Percentiles rank a stretch among this genome's conserved stretches.
phyloP scores from a whole-genome alignment of 2,888 invertebrate genomes.

The Lasioglossum calceatum region DNA sequence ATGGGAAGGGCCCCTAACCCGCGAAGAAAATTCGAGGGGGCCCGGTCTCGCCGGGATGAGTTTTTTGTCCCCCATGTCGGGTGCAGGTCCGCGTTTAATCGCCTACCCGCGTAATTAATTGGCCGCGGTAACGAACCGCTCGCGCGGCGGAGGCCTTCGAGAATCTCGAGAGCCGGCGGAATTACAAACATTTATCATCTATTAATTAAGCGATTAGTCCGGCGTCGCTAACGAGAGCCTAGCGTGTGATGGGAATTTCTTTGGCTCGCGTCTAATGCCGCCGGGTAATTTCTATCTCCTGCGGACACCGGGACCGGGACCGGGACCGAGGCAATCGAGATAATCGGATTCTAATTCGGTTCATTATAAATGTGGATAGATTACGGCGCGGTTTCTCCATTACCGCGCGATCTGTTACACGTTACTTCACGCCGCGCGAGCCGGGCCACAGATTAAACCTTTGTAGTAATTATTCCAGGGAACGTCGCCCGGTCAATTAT shows the following conservation, averaged over 20 bases:
- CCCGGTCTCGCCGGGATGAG: constrained; percentile 25
- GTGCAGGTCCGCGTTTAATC: constrained; percentile 54
- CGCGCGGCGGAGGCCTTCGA: constrained; percentile 37
- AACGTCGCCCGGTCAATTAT: background rate
- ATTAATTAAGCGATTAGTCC: constrained; percentile 77
- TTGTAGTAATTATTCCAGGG: constrained; percentile 9
- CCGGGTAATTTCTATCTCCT: constrained; percentile 53
- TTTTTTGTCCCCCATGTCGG: constrained; percentile 26
- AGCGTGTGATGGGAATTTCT: constrained; percentile 63
- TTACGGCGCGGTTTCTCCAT: constrained; percentile 42
- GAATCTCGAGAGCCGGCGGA: constrained; percentile 43
- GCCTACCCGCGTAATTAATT: constrained; percentile 66
- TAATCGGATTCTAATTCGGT: constrained; percentile 56
- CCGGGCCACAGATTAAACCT: constrained; percentile 11
- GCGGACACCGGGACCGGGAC: constrained; percentile 3
- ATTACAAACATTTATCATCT: constrained; percentile 74
- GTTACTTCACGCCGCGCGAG: background rate
- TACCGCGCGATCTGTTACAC: constrained; percentile 30
- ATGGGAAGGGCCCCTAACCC: background rate
- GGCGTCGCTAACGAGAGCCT: constrained; percentile 66
- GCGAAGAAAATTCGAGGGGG: constrained; percentile 65
- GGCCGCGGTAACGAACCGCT: constrained; percentile 66
- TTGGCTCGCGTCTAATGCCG: constrained; percentile 49
- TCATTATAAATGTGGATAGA: constrained; percentile 50
- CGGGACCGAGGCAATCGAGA: constrained; percentile 21